phyloP scores from a whole-genome alignment of 92 coral and sea anemone species.

The Bergia sp. region DNA sequence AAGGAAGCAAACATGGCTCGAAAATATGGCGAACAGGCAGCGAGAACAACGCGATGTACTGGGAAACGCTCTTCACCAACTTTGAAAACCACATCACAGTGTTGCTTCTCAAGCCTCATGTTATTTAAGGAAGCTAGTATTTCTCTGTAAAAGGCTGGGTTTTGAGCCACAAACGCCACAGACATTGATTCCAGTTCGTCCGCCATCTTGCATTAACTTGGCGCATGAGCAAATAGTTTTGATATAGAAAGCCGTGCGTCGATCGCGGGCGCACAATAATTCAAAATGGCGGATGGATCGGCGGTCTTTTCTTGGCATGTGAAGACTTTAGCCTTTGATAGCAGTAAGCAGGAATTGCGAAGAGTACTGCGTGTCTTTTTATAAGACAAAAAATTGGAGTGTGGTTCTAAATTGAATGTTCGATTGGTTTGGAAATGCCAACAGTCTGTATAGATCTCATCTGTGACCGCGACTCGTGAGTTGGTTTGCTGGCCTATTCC shows the following conservation, averaged over 20 bases:
- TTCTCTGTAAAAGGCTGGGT: constrained; percentile 39
- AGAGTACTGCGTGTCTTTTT: neutral
- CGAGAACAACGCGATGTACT: constrained; percentile 63
- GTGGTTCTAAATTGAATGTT: neutral
- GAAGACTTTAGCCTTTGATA: no score
- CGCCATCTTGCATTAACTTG: constrained; percentile 30
- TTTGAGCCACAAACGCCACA: constrained; percentile 40
- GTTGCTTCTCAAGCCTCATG: constrained; percentile 52
- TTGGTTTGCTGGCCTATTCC: no score
- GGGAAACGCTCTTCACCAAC: constrained; percentile 61
- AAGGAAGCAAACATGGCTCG: constrained; percentile 65
- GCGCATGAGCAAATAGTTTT: constrained; percentile 2
- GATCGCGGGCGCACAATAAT: constrained; percentile 39
- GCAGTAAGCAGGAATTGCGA: no score
- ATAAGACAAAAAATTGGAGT: neutral
- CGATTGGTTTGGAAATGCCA: neutral
- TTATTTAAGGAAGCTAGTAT: constrained; percentile 55
- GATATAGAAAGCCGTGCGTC: neutral
- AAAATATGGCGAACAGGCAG: constrained; percentile 69
- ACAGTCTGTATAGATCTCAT: neutral
- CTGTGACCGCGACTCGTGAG: no score
- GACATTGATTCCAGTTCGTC: constrained; percentile 8
- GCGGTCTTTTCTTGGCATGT: no score
- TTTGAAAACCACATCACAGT: constrained; percentile 70
- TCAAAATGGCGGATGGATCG: constrained; percentile 54